Evolutionary conservation across 2,797 vertebrate species (phyloP), one percentile per base, ranked within the genome.

Genomic region (Epinephelus coioides): DNA sequence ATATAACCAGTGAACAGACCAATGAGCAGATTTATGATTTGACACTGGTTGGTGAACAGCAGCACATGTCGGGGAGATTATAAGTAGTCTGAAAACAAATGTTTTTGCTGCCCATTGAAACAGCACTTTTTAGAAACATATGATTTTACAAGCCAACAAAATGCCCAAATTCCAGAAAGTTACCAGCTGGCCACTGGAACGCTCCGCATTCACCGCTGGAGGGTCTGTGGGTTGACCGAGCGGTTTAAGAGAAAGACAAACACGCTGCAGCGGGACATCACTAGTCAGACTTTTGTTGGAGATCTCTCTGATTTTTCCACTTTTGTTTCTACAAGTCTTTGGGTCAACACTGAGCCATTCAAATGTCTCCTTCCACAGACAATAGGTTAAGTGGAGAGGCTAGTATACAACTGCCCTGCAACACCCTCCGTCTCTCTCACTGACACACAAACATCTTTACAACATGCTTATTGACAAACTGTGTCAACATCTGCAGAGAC

Each of bases 241-340:
- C 23, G 51, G 57, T 79, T 89, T 73, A 54, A 76, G 68, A 84
- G 79, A 79, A 91, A 92, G 61, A 85, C 74, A 89, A 87, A 91
- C 64, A 68, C 51, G 79, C 57, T 44, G 51, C 17, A 78, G 62
- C 14, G 27, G 75, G 49, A 88, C 50, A 77, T 71, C 65, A 53
- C 21, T 17, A 60, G 38, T 78, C 70, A 69, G 65, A 57, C 65
- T 64, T 78, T 73, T 80, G 75, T 67, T 40, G 46, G 53, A 69
- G 19, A 67, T 73, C 51, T 43, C 19, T 69, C 54, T 54, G 50
- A 43, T 77, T 83, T 70, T 78, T 83, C 54, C 65, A 50, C 74
- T 57, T 62, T 47, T 71, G 73, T 81, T 84, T 88, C 64, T 38
- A 59, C 55, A 59, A n/a, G 25, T 79, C 76, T 83, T 73, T 73